These are phyloP conservation scores for Mungos mungo DNA, from an alignment of 2,113 vertebrate genomes.

Conservation along the genomic window DNA sequence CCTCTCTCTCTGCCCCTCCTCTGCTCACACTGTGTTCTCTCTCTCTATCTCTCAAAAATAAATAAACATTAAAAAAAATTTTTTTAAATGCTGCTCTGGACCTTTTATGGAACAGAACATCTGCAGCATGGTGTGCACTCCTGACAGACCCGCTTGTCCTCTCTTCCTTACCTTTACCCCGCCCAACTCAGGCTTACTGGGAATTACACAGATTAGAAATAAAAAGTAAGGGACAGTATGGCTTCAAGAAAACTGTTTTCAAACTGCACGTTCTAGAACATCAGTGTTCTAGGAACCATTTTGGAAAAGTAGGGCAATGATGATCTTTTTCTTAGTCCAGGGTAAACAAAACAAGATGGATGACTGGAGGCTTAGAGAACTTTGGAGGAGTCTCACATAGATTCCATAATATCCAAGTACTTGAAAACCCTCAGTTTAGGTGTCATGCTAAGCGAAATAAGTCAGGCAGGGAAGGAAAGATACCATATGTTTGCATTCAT, in stretches of 20 bases:
- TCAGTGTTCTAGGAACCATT: background rate
- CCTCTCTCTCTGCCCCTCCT: too few species aligned
- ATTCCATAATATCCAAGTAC: background rate
- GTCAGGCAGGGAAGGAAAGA: too few species aligned
- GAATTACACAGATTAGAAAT: background rate
- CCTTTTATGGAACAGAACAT: background rate
- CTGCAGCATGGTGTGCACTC: accelerated
- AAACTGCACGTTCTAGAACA: background rate
- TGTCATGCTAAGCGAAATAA: too few species aligned
- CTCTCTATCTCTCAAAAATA: too few species aligned
- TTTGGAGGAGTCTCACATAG: background rate
- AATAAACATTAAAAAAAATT: too few species aligned
- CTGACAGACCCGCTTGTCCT: background rate
- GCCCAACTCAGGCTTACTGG: background rate
- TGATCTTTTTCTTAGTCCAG: background rate
- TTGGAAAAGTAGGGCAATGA: background rate
- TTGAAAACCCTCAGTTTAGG: background rate
- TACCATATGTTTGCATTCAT: too few species aligned
- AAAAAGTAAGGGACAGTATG: background rate
- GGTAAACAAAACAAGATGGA: background rate
- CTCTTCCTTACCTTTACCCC: background rate
- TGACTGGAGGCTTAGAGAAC: background rate
- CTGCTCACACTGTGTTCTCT: too few species aligned
- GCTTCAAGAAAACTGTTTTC: background rate
- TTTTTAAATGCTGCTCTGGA: background rate